Evolutionary conservation across 2,797 vertebrate genomes (phyloP), one percentile per base, ranked within the genome.

Genomic region (Siniperca scherzeri): DNA sequence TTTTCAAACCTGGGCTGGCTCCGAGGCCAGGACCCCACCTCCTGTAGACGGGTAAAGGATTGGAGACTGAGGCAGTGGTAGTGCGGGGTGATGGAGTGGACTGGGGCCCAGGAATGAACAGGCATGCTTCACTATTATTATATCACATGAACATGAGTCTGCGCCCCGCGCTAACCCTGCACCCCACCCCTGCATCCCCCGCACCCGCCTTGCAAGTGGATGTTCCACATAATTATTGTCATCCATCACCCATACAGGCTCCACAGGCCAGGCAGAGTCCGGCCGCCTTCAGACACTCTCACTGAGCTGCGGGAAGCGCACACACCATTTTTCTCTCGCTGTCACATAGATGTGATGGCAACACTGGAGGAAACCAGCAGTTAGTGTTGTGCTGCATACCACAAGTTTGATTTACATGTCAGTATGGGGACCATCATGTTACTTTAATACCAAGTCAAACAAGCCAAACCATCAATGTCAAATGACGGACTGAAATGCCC

Each of bases 161-260:
- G 13, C 21, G n/a, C 40, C 72, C 70, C 9, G 7, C 0, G 5
- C 46, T 48, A 12, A 25, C 33, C 22, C 56, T 46, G 13, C n/a
- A n/a, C 33, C 72, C 10, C 57, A 11, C 56, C 65, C 33, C 46
- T 38, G 42, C 46, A 36, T 46, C 7, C 36, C 36, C 30, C 3
- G 16, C 44, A 71, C 62, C 55, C 3, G 16, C 77, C 53, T 73
- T 70, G 62, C 72, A 66, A 81, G 77, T 77, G 60, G 85, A 86
- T 75, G 89, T 84, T 83, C 74, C 77, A 80, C 25, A 50, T 83
- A 77, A 91, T 89, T 86, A 89, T 86, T 77, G 42, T 88, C 88
- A 89, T 91, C 86, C 84, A 88, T 89, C 86, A 89, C 52, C 74
- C 69, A 48, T 46, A 44, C 72, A 36, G 82, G 61, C 76, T 81